A percentile compares a stretch with the other conserved stretches of the same genome.
These are phyloP conservation scores for Scrobipalpa costella DNA, from an alignment of 2,888 invertebrate genomes.

Conservation along the genomic window DNA sequence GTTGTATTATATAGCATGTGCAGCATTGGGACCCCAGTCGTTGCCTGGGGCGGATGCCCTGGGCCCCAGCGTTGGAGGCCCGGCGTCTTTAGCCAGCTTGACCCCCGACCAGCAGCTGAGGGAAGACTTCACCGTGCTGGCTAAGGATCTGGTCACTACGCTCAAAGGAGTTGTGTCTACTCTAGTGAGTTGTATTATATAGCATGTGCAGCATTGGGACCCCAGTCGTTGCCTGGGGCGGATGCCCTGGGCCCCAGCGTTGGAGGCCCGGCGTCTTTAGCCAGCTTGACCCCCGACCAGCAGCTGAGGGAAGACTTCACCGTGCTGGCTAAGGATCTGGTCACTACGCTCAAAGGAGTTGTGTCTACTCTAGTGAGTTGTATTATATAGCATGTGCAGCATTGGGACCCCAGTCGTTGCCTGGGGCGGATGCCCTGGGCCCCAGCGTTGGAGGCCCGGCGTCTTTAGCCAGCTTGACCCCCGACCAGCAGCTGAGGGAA, in stretches of 20 bases:
- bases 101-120: slow-evolving; percentile 78
- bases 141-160: slow-evolving; percentile 85
- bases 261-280: slow-evolving; percentile 62
- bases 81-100: slow-evolving; percentile 65
- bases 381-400: no score
- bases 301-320: slow-evolving; percentile 84
- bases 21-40: slow-evolving; percentile 80
- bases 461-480: slow-evolving; percentile 68
- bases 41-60: slow-evolving; percentile 77
- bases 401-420: slow-evolving; percentile 79
- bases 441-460: slow-evolving; percentile 56
- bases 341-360: slow-evolving; percentile 83
- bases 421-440: slow-evolving; percentile 72
- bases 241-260: slow-evolving; percentile 60
- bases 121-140: slow-evolving; percentile 85
- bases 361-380: slow-evolving; percentile 71
- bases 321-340: slow-evolving; percentile 84
- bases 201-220: slow-evolving; percentile 44
- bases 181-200: slow-evolving; percentile 53
- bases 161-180: slow-evolving; percentile 82
- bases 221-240: slow-evolving; percentile 80
- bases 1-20: slow-evolving; percentile 50
- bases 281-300: slow-evolving; percentile 73
- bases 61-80: slow-evolving; percentile 50
- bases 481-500: slow-evolving; percentile 79